A percentile compares a stretch with the other conserved stretches of the same genome.
phyloP scores from a whole-genome alignment of 2,888 invertebrate genomes.

The Leucophenga maculata region DNA sequence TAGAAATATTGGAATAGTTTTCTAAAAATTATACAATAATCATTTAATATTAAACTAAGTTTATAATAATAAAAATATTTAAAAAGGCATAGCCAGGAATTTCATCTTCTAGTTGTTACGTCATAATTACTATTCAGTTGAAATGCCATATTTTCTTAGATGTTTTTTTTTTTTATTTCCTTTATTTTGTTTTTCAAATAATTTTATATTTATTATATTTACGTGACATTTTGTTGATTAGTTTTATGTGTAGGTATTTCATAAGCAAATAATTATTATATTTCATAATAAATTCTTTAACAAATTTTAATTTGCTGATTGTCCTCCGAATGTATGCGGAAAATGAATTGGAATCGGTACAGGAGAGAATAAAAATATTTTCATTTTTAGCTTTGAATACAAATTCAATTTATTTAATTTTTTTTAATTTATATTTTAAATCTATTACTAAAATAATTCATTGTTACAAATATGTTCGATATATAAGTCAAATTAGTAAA shows the following conservation, averaged over 20 bases:
- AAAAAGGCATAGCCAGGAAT: too few relatives aligned
- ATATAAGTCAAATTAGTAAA: constrained; percentile 12
- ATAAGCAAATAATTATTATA: not conserved
- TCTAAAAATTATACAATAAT: too few relatives aligned
- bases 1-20: too few relatives aligned
- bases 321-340: constrained; percentile 41
- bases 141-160: constrained; percentile 42
- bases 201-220: constrained; percentile 28
- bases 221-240: constrained; percentile 21
- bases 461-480: not conserved
- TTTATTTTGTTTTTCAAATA: constrained; percentile 24
- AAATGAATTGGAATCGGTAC: constrained; percentile 54
- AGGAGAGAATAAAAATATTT: constrained; percentile 68
- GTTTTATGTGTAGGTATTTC: not conserved
- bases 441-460: not conserved
- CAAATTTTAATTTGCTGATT: constrained; percentile 41
- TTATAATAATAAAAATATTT: too few relatives aligned
- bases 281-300: constrained; percentile 6
- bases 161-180: constrained; percentile 24
- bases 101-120: too few relatives aligned
- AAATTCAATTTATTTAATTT: not conserved
- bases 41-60: too few relatives aligned
- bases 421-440: not conserved
- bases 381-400: constrained; percentile 66
- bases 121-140: constrained; percentile 4